Base-by-base conservation (phyloP, 2,797 vertebrate species). In the Caiman crocodilus region DNA sequence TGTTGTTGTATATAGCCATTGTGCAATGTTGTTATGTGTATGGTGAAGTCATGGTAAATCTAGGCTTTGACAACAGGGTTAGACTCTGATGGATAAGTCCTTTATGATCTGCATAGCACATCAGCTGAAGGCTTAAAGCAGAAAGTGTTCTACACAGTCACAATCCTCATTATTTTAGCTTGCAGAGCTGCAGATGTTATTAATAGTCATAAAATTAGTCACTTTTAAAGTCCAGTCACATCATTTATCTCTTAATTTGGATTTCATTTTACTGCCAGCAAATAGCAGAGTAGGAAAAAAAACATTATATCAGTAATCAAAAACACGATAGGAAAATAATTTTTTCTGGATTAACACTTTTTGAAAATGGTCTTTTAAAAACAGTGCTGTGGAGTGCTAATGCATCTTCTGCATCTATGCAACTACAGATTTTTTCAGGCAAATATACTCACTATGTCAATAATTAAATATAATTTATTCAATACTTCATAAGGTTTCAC, bases 391-490 rank as follows among this genome's bases (percentile, higher is more conserved):
- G 88, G 81, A 94, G 82, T 82, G 77, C 63, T 71, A 42, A 76
- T 50, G 35, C 26, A 89, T 82, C 50, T 96, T 94, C 84, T 71
- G 57, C 89, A 88, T 57, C 84, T 88, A 78, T 77, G 75, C 85
- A 90, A 32, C 73, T 91, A 67, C 1, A 5, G 84, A 93, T 87
- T 78, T 96, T 95, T 95, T 94, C 81, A 94, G 94, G 84, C 2
- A 96, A 94, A 96, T 92, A 92, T 92, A 91, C 93, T 93, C 90
- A 93, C 91, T 93, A 88, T 96, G 95, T 95, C 90, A 94, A 95
- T 97, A 96, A 83, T 7, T 91, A 94, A 85, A 87, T 28, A 95
- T 96, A 10, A 87, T 93, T 94, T 95, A 90, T 88, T 96, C 90
- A 94, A 83, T 96, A 96, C 92, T 90, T 96, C 85, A 83, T 95